Conservation (phyloP, 64 coral and sea anemone genomes). For the Actinia tenebrosa region DNA sequence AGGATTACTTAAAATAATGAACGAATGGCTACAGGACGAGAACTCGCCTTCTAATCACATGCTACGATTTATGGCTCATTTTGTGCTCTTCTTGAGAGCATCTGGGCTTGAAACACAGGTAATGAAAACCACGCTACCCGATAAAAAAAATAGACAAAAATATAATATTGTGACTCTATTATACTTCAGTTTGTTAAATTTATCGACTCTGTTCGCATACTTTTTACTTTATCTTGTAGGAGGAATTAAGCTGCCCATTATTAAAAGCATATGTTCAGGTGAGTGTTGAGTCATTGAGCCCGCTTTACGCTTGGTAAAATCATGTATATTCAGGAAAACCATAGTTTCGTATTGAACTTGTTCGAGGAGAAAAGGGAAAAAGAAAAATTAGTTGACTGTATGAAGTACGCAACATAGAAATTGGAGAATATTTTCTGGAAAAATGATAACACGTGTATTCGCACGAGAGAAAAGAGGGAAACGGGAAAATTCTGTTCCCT, state of each 20-base stretch:
- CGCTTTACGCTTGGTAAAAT: not conserved
- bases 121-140: not conserved
- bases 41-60: slow-evolving; percentile 57
- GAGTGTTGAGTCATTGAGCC: not conserved
- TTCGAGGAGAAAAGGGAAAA: no score
- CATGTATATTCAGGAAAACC: no score
- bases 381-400: no score
- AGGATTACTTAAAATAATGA: slow-evolving; percentile 91
- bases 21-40: slow-evolving; percentile 69
- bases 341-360: no score
- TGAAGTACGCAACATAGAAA: no score
- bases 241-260: slow-evolving; percentile 59
- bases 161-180: no score
- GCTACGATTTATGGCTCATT: slow-evolving; percentile 96
- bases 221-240: slow-evolving; percentile 12
- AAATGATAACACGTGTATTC: no score
- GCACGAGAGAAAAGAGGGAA: no score
- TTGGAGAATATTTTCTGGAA: no score
- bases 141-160: no score
- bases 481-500: no score
- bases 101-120: slow-evolving; percentile 82
- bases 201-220: not conserved
- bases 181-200: not conserved
- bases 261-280: slow-evolving; percentile 94
- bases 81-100: slow-evolving; percentile 85